Conservation (phyloP, 2,113 vertebrate species). For the Castor canadensis region DNA sequence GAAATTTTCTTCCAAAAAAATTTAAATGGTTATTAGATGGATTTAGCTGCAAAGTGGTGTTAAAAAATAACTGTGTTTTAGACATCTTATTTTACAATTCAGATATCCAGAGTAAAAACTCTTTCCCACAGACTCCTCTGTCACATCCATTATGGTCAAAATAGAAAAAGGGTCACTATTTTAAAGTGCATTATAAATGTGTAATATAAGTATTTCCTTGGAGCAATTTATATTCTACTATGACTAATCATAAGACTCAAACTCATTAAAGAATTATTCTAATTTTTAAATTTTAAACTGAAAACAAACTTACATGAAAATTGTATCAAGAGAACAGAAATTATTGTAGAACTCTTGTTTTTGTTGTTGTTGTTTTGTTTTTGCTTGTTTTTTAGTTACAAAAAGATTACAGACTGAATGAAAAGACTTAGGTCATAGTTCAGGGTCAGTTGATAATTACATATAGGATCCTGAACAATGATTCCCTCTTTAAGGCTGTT, state of each 20-base stretch:
- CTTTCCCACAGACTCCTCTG: neutral
- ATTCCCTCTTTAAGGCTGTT: neutral
- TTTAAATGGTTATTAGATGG: neutral
- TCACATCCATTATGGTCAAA: neutral
- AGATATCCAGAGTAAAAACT: neutral
- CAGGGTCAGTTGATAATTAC: neutral
- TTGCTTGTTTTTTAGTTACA: neutral
- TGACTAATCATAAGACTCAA: neutral
- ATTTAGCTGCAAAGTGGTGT: neutral
- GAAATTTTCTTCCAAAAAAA: neutral
- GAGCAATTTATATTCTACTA: neutral
- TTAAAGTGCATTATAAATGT: neutral
- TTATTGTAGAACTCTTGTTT: neutral
- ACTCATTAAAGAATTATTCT: neutral
- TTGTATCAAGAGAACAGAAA: constrained; percentile 22
- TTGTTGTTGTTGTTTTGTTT: neutral
- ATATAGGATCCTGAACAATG: neutral
- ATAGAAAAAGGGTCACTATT: neutral
- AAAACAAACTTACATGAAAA: constrained; percentile 1
- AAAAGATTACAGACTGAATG: neutral
- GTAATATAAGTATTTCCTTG: neutral
- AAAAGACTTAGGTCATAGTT: neutral
- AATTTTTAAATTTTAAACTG: constrained; percentile 35
- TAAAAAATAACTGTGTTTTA: constrained; percentile 24
- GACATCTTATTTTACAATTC: constrained; percentile 14